phyloP scores from a whole-genome alignment of 2,113 vertebrate species.

The Orthonyx spaldingii region DNA sequence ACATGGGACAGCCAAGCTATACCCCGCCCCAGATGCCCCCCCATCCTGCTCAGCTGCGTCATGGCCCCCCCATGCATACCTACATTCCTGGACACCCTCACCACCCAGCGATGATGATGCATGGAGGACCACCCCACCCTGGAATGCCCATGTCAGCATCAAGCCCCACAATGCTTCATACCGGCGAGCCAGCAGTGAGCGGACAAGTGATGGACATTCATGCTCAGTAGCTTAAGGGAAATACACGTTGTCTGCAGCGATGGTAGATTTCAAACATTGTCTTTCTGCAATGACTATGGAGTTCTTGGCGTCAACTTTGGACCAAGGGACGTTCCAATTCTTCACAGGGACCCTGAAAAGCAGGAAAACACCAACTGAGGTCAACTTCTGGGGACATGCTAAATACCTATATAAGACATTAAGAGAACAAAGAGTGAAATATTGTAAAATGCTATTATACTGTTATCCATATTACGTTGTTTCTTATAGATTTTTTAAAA shows the following conservation, averaged over 20 bases:
- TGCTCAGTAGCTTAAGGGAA: conserved; percentile 86
- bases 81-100: conserved; percentile 88
- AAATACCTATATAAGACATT: conserved; percentile 97
- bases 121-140: conserved; percentile 86
- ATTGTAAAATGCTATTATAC: conserved; percentile 99
- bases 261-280: conserved; percentile 81
- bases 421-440: conserved; percentile 96
- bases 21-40: conserved; percentile 81
- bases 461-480: conserved; percentile 99
- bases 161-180: conserved; percentile 82
- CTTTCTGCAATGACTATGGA: conserved; percentile 83
- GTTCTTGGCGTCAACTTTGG: conserved; percentile 84
- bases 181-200: conserved; percentile 81
- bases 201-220: conserved; percentile 88
- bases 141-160: conserved; percentile 88
- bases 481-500: conserved; percentile 99
- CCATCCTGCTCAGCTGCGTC: conserved; percentile 82
- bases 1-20: conserved; percentile 84
- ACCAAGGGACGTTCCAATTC: conserved; percentile 87
- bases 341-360: conserved; percentile 86
- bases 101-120: conserved; percentile 86
- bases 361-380: conserved; percentile 83
- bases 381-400: conserved; percentile 90
- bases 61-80: conserved; percentile 86
- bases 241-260: conserved; percentile 74